phyloP scores from a whole-genome alignment of 1,140 invertebrate genomes.

The Asobara japonica region DNA sequence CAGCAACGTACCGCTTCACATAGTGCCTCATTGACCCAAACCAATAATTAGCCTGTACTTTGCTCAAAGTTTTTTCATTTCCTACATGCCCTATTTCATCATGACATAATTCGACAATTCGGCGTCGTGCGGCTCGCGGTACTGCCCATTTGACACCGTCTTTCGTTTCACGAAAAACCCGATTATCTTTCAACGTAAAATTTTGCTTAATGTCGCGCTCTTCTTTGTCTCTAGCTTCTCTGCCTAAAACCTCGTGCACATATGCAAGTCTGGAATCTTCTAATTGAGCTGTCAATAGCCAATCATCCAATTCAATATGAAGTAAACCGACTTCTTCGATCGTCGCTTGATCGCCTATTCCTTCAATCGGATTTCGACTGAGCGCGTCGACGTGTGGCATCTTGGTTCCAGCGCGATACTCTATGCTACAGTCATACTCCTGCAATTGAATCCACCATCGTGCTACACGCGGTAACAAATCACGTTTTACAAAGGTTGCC shows the following conservation, averaged over 20 bases:
- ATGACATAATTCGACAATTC: constrained; percentile 38
- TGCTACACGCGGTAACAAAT: constrained; percentile 45
- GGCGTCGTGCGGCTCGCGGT: constrained; percentile 35
- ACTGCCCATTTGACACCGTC: too few species aligned
- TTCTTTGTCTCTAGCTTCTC: constrained; percentile 16
- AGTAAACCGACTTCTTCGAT: constrained; percentile 37
- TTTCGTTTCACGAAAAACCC: too few species aligned
- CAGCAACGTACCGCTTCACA: constrained; percentile 39
- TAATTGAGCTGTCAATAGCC: constrained; percentile 45
- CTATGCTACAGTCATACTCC: constrained; percentile 48
- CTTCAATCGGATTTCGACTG: constrained; percentile 44
- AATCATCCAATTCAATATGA: constrained; percentile 33
- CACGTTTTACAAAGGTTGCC: constrained; percentile 42
- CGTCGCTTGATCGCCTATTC: constrained; percentile 3
- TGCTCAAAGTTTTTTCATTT: constrained; percentile 45
- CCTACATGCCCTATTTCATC: constrained; percentile 50
- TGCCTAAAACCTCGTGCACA: constrained; percentile 39
- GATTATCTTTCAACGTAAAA: constrained; percentile 6
- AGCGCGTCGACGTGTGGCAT: constrained; percentile 58
- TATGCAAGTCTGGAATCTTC: constrained; percentile 38
- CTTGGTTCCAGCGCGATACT: constrained; percentile 44
- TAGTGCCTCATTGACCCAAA: constrained; percentile 38
- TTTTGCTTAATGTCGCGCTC: constrained; percentile 21
- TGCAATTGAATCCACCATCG: constrained; percentile 50
- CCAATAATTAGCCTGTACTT: constrained; percentile 44